phyloP scores from a whole-genome alignment of 2,113 vertebrate genomes.

The Dissostichus mawsoni region DNA sequence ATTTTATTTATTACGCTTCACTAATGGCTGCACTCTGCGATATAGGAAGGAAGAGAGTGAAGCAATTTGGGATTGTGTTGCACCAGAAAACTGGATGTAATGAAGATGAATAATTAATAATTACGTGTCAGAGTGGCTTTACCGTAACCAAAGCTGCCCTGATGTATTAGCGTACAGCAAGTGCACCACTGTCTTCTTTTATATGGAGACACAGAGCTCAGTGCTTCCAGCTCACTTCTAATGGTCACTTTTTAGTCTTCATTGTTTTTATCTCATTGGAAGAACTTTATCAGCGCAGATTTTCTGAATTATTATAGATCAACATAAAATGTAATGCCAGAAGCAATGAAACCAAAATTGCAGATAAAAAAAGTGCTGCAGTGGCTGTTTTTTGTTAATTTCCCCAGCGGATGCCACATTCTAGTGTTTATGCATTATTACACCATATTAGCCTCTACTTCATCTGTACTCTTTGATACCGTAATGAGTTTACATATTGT shows the following conservation, averaged over 20 bases:
- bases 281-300: conserved; percentile 19
- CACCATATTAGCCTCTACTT: not conserved
- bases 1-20: conserved; percentile 42
- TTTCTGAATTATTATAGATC: conserved; percentile 17
- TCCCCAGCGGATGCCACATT: not conserved
- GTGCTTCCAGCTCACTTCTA: not conserved
- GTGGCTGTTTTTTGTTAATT: conserved; percentile 6
- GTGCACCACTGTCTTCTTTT: not conserved
- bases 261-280: not conserved
- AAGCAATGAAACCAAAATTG: conserved; percentile 23
- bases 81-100: not conserved
- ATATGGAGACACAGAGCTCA: not conserved
- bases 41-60: conserved; percentile 9
- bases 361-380: conserved; percentile 24
- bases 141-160: conserved; percentile 17
- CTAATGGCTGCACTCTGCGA: conserved; percentile 28
- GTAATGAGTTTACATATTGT: not conserved
- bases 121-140: conserved; percentile 35
- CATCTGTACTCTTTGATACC: not conserved
- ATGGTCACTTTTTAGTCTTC: not conserved
- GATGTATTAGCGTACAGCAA: conserved; percentile 1
- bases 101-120: conserved; percentile 60
- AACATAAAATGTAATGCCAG: conserved; percentile 33
- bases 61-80: conserved; percentile 8
- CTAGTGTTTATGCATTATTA: not conserved